A percentile compares a stretch with the other conserved stretches of the same genome.
Evolutionary conservation across 2,797 vertebrate species (phyloP).

Genomic region (Xenopus petersii): DNA sequence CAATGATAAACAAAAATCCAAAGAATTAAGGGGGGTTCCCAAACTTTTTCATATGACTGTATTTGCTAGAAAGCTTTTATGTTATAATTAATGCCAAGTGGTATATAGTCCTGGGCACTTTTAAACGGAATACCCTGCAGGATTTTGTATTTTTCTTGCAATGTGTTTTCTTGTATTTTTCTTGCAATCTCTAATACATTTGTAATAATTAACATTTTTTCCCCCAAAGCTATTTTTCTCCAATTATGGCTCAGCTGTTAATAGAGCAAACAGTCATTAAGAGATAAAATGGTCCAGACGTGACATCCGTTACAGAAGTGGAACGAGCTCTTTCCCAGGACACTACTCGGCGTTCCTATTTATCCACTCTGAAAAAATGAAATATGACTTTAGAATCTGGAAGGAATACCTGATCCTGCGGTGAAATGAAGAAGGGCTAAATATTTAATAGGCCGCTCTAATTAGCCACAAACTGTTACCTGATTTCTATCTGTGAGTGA

Average conservation of each 20-base stretch:
- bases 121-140: too few species aligned
- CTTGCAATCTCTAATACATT: too few species aligned
- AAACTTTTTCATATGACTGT: too few species aligned
- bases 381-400: slow-evolving; percentile 57
- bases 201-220: not conserved
- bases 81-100: too few species aligned
- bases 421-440: slow-evolving; percentile 66
- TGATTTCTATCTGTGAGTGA: slow-evolving; percentile 74
- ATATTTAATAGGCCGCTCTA: slow-evolving; percentile 71
- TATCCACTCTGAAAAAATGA: slow-evolving; percentile 49
- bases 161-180: too few species aligned
- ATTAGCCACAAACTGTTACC: slow-evolving; percentile 78
- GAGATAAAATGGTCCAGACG: slow-evolving; percentile 2
- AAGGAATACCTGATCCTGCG: slow-evolving; percentile 55
- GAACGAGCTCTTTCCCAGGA: slow-evolving; percentile 8
- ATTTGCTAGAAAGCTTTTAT: too few species aligned
- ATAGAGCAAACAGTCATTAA: slow-evolving; percentile 14
- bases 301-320: not conserved
- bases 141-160: too few species aligned
- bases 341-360: too few species aligned
- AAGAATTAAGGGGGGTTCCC: too few species aligned
- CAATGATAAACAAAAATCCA: too few species aligned
- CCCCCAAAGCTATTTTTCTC: slow-evolving; percentile 3
- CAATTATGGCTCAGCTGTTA: slow-evolving; percentile 15
- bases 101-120: too few species aligned